A percentile compares a stretch with the other conserved stretches of the same genome.
Conservation (phyloP, 2,888 invertebrate genomes). For the Sphecodes monilicornis region DNA sequence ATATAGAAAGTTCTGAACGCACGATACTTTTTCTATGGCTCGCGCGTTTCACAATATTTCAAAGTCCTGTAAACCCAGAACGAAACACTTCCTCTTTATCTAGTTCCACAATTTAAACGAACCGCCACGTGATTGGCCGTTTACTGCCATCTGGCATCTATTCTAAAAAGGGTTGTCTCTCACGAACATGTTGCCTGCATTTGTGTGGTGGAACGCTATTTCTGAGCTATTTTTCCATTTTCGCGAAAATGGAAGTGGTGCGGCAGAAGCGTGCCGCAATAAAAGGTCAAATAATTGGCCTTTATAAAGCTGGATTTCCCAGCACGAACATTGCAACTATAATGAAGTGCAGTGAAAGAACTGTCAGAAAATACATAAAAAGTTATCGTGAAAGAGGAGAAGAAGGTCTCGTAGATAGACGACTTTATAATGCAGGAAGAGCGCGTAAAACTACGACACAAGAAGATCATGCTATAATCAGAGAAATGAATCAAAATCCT, state of each 20-base stretch:
- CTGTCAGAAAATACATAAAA: conserved; percentile 18
- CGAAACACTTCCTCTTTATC: background rate
- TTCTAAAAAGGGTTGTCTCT: background rate
- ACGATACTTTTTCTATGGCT: too few relatives aligned
- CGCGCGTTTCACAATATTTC: too few relatives aligned
- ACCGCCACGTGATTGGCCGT: background rate
- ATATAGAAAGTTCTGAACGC: too few relatives aligned
- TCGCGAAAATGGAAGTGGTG: conserved; percentile 18
- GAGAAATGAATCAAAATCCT: conserved; percentile 21
- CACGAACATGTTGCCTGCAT: background rate
- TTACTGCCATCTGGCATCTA: background rate
- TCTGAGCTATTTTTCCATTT: conserved; percentile 21
- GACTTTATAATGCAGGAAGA: conserved; percentile 21
- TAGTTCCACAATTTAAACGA: background rate
- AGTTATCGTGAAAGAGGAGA: conserved; percentile 15
- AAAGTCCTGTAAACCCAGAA: background rate
- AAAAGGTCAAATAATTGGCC: conserved; percentile 19
- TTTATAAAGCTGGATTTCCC: conserved; percentile 11
- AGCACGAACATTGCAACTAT: conserved; percentile 19
- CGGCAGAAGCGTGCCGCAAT: conserved; percentile 19
- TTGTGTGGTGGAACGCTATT: conserved; percentile 26
- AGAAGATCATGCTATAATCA: conserved; percentile 20
- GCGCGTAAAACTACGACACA: conserved; percentile 17
- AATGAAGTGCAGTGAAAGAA: conserved; percentile 21
- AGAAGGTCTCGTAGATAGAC: conserved; percentile 17